Percentiles rank a stretch among this genome's conserved stretches.
Evolutionary conservation across 2,888 invertebrate species (phyloP).

Genomic region (Zeuzera pyrina): DNA sequence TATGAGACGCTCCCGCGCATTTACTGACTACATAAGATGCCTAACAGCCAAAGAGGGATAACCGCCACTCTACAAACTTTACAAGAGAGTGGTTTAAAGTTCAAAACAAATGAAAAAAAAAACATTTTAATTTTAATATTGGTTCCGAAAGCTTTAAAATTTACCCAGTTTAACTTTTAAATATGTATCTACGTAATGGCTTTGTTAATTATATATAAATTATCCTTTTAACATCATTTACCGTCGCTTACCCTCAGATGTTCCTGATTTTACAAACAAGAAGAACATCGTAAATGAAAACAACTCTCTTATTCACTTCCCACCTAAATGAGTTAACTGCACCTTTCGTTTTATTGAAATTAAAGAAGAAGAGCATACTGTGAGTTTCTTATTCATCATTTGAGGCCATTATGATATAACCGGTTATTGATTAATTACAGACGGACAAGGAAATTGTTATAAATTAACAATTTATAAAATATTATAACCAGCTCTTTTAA

Average conservation of each 20-base stretch:
- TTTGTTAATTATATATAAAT: background rate
- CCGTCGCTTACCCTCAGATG: background rate
- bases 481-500: no score
- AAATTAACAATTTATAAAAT: no score
- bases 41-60: background rate
- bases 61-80: background rate
- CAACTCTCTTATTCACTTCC: constrained; percentile 12
- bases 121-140: background rate
- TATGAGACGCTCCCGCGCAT: no score
- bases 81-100: background rate
- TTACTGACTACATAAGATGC: no score
- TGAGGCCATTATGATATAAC: no score
- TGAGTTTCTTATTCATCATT: no score
- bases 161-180: background rate
- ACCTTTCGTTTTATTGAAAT: constrained; percentile 1
- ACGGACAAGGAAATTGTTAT: no score
- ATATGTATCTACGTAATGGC: background rate
- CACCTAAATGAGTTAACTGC: constrained; percentile 10
- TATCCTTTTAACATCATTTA: background rate
- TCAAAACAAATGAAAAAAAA: background rate
- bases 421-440: no score
- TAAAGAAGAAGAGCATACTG: no score
- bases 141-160: background rate
- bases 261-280: background rate
- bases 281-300: background rate